Percentiles rank a stretch among this genome's conserved stretches.
These are phyloP conservation scores for Pollenia angustigena DNA, from an alignment of 2,888 invertebrate species.

Conservation along the genomic window DNA sequence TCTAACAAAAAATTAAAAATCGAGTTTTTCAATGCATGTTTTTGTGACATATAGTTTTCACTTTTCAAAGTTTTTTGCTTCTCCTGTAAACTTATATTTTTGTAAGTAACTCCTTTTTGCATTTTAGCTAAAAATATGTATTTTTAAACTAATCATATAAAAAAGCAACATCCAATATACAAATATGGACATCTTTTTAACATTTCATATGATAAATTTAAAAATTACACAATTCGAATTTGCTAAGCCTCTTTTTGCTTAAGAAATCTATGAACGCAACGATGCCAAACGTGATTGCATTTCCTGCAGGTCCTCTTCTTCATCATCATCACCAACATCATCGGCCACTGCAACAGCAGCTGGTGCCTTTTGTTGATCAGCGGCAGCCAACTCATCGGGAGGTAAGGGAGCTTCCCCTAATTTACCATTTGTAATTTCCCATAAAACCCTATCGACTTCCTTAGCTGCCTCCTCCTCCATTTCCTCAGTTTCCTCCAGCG, in stretches of 20 bases:
- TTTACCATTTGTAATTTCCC: conserved; percentile 96
- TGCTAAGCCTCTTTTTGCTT: conserved; percentile 20
- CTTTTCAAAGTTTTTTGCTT: too few species aligned
- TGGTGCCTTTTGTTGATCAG: conserved; percentile 85
- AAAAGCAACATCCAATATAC: conserved; percentile 14
- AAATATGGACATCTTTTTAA: background rate
- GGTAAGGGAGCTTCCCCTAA: conserved; percentile 95
- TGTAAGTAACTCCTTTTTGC: too few species aligned
- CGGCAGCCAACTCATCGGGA: conserved; percentile 87
- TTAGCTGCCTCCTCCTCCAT: conserved; percentile 98
- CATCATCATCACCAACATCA: conserved; percentile 85
- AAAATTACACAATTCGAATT: conserved; percentile 32
- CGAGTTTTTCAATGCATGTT: too few species aligned
- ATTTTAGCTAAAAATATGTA: background rate
- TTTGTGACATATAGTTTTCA: too few species aligned
- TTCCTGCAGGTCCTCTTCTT: conserved; percentile 93
- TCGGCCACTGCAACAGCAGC: conserved; percentile 84
- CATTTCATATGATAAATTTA: conserved; percentile 14
- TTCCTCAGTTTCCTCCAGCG: conserved; percentile 96
- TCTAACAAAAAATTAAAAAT: too few species aligned
- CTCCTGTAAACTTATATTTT: too few species aligned
- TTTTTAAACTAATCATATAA: conserved; percentile 1
- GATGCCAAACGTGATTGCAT: conserved; percentile 96
- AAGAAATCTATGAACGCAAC: conserved; percentile 89
- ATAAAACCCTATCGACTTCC: conserved; percentile 96